Evolutionary conservation across 2,888 invertebrate species (phyloP), one percentile per base, ranked within the genome.

Genomic region (Acanthoscelides obtectus): DNA sequence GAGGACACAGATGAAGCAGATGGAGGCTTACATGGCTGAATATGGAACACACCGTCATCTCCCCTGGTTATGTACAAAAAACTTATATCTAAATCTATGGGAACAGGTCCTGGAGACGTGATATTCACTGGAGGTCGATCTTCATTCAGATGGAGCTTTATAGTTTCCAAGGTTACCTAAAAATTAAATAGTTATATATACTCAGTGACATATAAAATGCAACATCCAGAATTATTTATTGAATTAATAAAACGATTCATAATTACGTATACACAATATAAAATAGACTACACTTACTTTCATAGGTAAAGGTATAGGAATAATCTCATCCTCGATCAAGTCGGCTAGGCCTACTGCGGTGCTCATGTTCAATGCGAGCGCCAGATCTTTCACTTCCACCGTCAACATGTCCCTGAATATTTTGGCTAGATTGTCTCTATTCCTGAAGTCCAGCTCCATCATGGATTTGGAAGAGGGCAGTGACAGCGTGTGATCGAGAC

Each of bases 271-370:
- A 20, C 22, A 70, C 22, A 25, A 2, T n/a, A 20, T 12, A 64
- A 64, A 19, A 17, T 17, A 69, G 12, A 25, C 25, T 25, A 25
- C 17, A 69, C 82, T 84, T 84, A 95, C 94, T 88, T 94, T 90
- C 80, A 96, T 87, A 3, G 96, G 96, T 85, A 96, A 90, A 0
- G 95, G 93, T 71, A 91, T 90, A 0, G 90, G 90, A 22, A 94
- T 88, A 64, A 94, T 89, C 86, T 97, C 97, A 84, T 97, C 97
- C 83, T 97, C 97, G 0, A 93, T 88, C 75, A 97, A 89, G 84
- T 96, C 96, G 0, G 92, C 89, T 19, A 97, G 86, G 17, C 94
- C 95, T 63, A 92, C 89, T 0, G 95, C 89, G 0, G 94, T 94
- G 81, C 94, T 94, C 92, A 94, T 93, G 69, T 92, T 91, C 70